These are phyloP conservation scores for Mamestra brassicae DNA, from an alignment of 2,888 invertebrate species.

Conservation along the genomic window DNA sequence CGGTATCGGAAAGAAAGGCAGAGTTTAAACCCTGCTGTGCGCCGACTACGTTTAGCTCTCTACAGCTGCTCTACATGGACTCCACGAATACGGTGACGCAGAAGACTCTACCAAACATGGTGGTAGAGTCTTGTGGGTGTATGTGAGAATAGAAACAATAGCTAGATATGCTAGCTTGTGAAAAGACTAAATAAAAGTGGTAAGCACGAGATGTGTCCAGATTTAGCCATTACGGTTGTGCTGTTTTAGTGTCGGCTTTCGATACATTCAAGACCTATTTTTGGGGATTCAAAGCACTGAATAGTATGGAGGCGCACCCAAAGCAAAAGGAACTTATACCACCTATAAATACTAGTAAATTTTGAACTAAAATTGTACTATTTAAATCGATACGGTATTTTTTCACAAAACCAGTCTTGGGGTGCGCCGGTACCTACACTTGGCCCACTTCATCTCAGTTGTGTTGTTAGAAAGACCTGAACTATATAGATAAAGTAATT, in stretches of 20 bases:
- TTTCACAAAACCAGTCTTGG: neutral
- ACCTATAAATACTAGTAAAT: neutral
- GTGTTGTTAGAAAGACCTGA: conserved; percentile 10
- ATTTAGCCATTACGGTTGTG: neutral
- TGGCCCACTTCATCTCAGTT: conserved; percentile 2
- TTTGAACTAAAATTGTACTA: neutral
- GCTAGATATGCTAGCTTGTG: conserved; percentile 4
- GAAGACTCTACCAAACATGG: conserved; percentile 96
- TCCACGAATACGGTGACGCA: conserved; percentile 95
- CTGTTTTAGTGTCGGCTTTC: conserved; percentile 11
- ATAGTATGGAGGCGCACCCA: neutral
- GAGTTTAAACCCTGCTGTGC: conserved; percentile 96
- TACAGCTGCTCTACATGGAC: conserved; percentile 95
- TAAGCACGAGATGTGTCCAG: neutral
- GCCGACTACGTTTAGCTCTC: conserved; percentile 95
- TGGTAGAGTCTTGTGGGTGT: conserved; percentile 97
- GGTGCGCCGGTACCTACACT: conserved; percentile 3
- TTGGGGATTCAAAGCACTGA: no score
- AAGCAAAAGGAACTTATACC: neutral
- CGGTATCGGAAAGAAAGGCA: conserved; percentile 88
- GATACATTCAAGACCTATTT: neutral
- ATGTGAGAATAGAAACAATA: conserved; percentile 88
- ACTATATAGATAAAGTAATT: conserved; percentile 5
- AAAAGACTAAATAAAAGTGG: neutral
- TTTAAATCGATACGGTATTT: neutral